These are phyloP conservation scores for Sebastes matsubarae DNA, from an alignment of 2,797 vertebrate species.

Conservation along the genomic window DNA sequence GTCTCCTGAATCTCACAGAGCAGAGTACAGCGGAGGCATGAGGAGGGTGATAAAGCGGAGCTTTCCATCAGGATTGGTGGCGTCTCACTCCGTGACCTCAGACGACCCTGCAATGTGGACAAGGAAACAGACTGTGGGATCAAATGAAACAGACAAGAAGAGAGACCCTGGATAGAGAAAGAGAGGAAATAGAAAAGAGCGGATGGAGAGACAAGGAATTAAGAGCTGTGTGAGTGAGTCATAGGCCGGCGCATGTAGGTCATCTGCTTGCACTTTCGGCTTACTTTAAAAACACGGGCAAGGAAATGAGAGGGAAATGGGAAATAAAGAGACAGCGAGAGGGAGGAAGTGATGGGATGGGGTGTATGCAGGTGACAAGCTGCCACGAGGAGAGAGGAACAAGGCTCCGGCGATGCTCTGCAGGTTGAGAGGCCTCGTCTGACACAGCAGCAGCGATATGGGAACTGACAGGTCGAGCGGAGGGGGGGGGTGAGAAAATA, in stretches of 20 bases:
- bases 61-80: conserved; percentile 19
- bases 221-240: conserved; percentile 18
- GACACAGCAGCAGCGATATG: conserved; percentile 70
- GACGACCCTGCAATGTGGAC: background rate
- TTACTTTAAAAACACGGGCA: conserved; percentile 17
- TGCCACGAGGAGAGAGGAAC: conserved; percentile 58
- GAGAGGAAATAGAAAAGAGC: conserved; percentile 24
- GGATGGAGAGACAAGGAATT: conserved; percentile 15
- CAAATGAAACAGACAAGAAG: conserved; percentile 41
- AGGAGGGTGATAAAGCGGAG: conserved; percentile 11
- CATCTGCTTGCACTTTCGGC: conserved; percentile 41
- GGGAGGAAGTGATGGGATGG: conserved; percentile 43
- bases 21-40: background rate
- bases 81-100: conserved; percentile 33
- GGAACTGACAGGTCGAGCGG: conserved; percentile 73
- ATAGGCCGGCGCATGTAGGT: conserved; percentile 47
- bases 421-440: conserved; percentile 65
- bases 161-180: conserved; percentile 1
- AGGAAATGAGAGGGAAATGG: conserved; percentile 55
- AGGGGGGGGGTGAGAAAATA: background rate
- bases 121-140: conserved; percentile 29
- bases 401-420: conserved; percentile 41
- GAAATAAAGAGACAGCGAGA: conserved; percentile 38
- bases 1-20: background rate
- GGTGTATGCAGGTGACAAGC: conserved; percentile 65